Evolutionary conservation across 1,140 invertebrate species (phyloP).

Genomic region (Cydia pomonella): DNA sequence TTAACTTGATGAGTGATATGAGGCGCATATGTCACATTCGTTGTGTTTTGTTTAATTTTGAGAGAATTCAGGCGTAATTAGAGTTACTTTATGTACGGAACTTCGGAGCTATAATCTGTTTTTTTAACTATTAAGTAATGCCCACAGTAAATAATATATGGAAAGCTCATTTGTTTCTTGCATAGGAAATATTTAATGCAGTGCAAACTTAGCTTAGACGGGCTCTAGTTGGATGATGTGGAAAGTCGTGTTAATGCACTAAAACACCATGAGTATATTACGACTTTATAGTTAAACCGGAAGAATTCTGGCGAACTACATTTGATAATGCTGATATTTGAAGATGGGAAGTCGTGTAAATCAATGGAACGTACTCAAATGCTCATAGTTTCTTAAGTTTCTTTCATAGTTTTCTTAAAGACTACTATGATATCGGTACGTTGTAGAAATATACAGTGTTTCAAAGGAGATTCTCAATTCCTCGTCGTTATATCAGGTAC

Average conservation of each 20-base stretch:
- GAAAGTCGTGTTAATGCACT: background rate
- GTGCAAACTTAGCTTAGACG: no score
- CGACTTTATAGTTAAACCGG: background rate
- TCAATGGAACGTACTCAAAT: background rate
- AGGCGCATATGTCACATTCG: background rate
- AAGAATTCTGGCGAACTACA: background rate
- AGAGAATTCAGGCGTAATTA: background rate
- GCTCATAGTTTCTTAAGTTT: background rate
- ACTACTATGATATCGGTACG: background rate
- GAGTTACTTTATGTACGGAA: background rate
- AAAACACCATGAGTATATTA: background rate
- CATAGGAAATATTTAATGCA: no score
- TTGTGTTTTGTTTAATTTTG: background rate
- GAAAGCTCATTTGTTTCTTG: no score
- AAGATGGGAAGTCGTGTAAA: background rate
- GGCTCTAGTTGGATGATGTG: no score
- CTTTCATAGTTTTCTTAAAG: background rate
- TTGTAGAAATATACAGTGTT: background rate
- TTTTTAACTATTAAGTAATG: no score
- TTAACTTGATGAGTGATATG: background rate
- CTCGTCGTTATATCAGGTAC: no score
- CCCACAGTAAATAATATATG: no score
- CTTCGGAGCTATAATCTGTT: background rate
- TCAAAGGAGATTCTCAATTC: no score
- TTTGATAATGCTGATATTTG: conserved; percentile 3